These are phyloP conservation scores for Pomatostomus ruficeps DNA, from an alignment of 2,113 vertebrate species.

Conservation along the genomic window DNA sequence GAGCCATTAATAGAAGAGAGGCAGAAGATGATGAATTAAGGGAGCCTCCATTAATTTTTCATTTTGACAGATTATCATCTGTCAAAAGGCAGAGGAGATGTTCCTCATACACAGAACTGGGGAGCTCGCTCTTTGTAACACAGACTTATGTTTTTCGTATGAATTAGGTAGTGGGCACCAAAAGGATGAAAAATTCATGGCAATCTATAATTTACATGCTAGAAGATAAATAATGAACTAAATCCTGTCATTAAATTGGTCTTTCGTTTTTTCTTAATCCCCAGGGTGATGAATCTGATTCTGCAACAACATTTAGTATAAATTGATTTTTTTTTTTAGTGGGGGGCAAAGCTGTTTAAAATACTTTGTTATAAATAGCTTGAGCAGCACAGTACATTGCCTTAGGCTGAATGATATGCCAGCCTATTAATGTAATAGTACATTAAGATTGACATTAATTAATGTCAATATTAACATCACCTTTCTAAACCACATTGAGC, in stretches of 20 bases:
- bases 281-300: constrained; percentile 73
- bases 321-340: constrained; percentile 52
- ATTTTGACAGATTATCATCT: constrained; percentile 82
- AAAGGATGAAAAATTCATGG: constrained; percentile 81
- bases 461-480: constrained; percentile 58
- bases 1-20: constrained; percentile 72
- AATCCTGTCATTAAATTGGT: constrained; percentile 79
- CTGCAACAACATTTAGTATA: constrained; percentile 71
- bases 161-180: constrained; percentile 76
- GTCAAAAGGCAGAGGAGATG: constrained; percentile 74
- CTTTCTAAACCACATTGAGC: constrained; percentile 56
- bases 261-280: constrained; percentile 76
- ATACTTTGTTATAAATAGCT: constrained; percentile 69
- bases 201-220: constrained; percentile 82
- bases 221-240: constrained; percentile 82
- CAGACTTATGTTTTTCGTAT: constrained; percentile 65
- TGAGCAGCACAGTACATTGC: constrained; percentile 48
- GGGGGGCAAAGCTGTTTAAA: constrained; percentile 58
- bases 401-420: constrained; percentile 56
- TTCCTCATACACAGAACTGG: constrained; percentile 65
- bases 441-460: constrained; percentile 71
- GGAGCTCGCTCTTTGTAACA: constrained; percentile 71
- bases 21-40: constrained; percentile 81
- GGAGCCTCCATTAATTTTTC: constrained; percentile 81
- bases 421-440: constrained; percentile 61